Percentiles rank a stretch among this genome's conserved stretches.
Evolutionary conservation across 53 echinoderm and acorn worm species (phyloP).

Genomic region (Holothuria leucospilota): DNA sequence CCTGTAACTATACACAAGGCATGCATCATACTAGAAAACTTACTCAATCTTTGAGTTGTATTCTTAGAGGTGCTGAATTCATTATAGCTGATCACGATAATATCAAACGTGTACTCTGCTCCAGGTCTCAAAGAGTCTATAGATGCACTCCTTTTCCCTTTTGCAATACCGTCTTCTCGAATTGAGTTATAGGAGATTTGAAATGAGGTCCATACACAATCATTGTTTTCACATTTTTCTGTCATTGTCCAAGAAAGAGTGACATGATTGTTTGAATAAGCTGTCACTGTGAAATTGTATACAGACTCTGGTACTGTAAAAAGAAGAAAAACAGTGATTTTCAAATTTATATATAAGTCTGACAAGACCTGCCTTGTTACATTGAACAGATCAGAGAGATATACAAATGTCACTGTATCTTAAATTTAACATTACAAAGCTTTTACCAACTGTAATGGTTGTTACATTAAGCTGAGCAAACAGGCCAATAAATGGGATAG

Average conservation of each 20-base stretch:
- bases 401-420: too few species aligned
- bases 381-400: too few species aligned
- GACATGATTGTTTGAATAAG: neutral
- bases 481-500: too few species aligned
- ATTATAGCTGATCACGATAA: neutral
- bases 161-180: neutral
- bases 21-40: neutral
- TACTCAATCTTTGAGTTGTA: conserved; percentile 12
- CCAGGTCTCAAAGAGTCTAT: neutral
- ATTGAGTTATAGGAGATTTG: neutral
- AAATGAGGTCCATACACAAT: neutral
- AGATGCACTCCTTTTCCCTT: neutral
- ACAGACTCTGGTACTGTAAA: conserved; percentile 26
- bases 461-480: too few species aligned
- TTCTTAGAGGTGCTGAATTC: neutral
- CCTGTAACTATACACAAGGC: too few species aligned
- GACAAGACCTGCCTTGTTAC: too few species aligned
- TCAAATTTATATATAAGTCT: too few species aligned
- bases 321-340: too few species aligned
- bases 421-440: too few species aligned
- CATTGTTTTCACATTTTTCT: neutral
- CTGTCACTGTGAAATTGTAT: neutral
- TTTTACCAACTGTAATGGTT: too few species aligned
- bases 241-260: neutral
- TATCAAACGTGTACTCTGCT: neutral